A percentile compares a stretch with the other conserved stretches of the same genome.
These are phyloP conservation scores for Amniataba percoides DNA, from an alignment of 2,797 vertebrate species.

Conservation along the genomic window DNA sequence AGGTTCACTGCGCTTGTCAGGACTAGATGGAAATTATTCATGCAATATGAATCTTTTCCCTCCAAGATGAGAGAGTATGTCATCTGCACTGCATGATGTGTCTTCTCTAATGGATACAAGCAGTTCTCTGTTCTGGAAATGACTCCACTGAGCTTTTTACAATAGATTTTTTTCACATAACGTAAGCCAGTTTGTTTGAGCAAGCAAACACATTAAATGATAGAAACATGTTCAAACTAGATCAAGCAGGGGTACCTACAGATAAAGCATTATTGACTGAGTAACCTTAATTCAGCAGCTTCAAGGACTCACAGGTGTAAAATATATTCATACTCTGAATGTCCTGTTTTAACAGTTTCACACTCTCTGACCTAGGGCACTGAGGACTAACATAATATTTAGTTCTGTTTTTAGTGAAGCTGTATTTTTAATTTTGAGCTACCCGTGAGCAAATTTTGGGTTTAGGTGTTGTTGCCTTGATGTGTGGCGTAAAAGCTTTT, in stretches of 20 bases:
- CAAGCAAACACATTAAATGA: constrained; percentile 14
- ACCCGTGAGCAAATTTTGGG: no score
- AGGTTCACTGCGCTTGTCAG: constrained; percentile 78
- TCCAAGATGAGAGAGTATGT: constrained; percentile 68
- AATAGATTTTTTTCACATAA: constrained; percentile 23
- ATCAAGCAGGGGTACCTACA: background rate
- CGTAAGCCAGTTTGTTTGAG: constrained; percentile 32
- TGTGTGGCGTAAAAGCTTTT: background rate
- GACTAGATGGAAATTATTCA: constrained; percentile 79
- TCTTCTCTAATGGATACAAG: constrained; percentile 66
- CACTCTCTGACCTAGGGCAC: background rate
- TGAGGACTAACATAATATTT: background rate
- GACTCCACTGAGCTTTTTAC: constrained; percentile 45
- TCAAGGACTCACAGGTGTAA: background rate
- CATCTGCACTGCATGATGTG: constrained; percentile 58
- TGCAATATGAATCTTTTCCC: constrained; percentile 73
- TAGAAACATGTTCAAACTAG: constrained; percentile 7
- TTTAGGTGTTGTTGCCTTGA: no score
- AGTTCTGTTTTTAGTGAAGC: background rate
- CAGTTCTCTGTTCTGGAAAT: constrained; percentile 61
- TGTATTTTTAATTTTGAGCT: background rate
- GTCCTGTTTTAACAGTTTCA: background rate
- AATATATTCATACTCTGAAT: background rate
- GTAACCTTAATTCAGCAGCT: background rate
- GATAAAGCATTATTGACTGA: background rate